A percentile compares a stretch with the other conserved stretches of the same genome.
Evolutionary conservation across 2,113 vertebrate genomes (phyloP).

Genomic region (Clinocottus analis): DNA sequence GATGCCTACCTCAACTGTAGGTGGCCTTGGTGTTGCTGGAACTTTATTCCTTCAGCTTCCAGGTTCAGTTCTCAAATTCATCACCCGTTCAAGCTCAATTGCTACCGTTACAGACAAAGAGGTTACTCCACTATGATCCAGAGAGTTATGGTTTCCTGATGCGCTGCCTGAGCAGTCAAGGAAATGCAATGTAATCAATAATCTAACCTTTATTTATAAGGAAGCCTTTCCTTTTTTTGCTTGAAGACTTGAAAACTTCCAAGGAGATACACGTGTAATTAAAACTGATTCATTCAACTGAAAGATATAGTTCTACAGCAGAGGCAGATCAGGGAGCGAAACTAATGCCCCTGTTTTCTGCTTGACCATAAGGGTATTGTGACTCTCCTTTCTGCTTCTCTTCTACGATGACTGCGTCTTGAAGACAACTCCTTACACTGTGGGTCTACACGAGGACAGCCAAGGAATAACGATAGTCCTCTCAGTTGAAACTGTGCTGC

Average conservation of each 20-base stretch:
- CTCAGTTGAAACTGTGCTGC: slow-evolving; percentile 36
- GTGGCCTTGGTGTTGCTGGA: not conserved
- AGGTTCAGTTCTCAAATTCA: not conserved
- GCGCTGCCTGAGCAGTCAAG: slow-evolving; percentile 7
- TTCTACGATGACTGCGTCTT: slow-evolving; percentile 26
- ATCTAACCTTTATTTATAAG: slow-evolving; percentile 61
- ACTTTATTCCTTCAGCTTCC: slow-evolving; percentile 25
- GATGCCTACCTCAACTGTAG: not conserved
- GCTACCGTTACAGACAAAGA: slow-evolving; percentile 49
- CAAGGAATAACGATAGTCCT: slow-evolving; percentile 51
- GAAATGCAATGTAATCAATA: slow-evolving; percentile 41
- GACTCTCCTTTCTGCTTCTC: slow-evolving; percentile 18
- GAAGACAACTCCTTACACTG: slow-evolving; percentile 57
- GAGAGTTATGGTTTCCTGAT: slow-evolving; percentile 12
- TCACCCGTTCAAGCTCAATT: slow-evolving; percentile 24
- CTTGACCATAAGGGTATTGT: slow-evolving; percentile 34
- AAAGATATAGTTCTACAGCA: not conserved
- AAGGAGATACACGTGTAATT: slow-evolving; percentile 27
- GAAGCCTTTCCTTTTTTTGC: slow-evolving; percentile 15
- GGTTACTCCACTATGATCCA: slow-evolving; percentile 18
- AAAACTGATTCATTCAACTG: slow-evolving; percentile 28
- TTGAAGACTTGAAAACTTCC: slow-evolving; percentile 12
- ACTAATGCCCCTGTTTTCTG: not conserved
- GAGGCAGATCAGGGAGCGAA: slow-evolving; percentile 23
- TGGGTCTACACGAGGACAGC: slow-evolving; percentile 55